phyloP scores from a whole-genome alignment of 2,888 invertebrate species.

The Pelosia muscerda region DNA sequence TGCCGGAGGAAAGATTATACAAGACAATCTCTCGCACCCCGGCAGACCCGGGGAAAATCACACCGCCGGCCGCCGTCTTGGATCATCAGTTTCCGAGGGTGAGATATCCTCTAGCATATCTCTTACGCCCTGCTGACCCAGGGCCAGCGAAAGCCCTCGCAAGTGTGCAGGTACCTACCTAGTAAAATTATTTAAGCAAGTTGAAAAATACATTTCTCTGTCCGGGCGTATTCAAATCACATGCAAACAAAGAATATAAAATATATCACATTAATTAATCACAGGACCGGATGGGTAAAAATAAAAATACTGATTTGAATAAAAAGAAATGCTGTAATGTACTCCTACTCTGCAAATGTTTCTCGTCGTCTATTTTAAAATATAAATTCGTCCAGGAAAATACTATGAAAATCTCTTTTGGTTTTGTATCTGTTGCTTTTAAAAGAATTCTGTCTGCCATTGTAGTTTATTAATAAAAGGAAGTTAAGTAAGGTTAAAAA shows the following conservation, averaged over 20 bases:
- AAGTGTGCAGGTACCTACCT: too few relatives aligned
- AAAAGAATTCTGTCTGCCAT: not conserved
- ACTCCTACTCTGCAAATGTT: not conserved
- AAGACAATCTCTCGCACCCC: too few relatives aligned
- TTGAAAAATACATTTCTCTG: not conserved
- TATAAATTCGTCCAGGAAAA: not conserved
- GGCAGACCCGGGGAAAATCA: too few relatives aligned
- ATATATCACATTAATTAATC: not conserved
- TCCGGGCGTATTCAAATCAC: not conserved
- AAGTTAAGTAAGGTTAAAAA: too few relatives aligned
- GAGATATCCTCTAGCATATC: too few relatives aligned
- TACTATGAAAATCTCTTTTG: not conserved
- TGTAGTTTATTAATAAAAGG: too few relatives aligned
- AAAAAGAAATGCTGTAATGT: not conserved
- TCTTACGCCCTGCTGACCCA: too few relatives aligned
- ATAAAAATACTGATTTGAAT: constrained; percentile 4
- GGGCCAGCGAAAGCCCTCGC: too few relatives aligned
- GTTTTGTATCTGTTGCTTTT: too few relatives aligned
- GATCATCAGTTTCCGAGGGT: too few relatives aligned
- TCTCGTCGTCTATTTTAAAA: not conserved
- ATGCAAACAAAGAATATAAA: not conserved
- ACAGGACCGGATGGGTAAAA: not conserved
- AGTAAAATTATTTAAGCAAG: not conserved
- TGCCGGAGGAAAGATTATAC: too few relatives aligned
- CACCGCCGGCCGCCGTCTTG: too few relatives aligned